Conservation (phyloP, 2,113 vertebrate species). For the Cygnus atratus region DNA sequence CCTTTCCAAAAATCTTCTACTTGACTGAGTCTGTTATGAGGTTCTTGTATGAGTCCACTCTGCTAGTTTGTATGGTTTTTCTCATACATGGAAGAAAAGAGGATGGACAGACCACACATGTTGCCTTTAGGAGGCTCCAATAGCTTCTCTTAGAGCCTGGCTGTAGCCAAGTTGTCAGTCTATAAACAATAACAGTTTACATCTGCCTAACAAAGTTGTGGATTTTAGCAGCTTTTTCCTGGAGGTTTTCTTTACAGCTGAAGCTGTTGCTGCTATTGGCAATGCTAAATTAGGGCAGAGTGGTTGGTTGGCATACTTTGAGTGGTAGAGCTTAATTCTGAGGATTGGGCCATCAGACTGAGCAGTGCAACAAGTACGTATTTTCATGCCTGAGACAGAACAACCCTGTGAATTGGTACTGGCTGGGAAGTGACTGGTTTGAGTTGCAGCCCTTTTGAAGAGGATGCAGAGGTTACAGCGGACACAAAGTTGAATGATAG, state of each 20-base stretch:
- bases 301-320: neutral
- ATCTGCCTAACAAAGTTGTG: accelerated
- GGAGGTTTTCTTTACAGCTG: neutral
- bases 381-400: neutral
- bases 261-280: neutral
- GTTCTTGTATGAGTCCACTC: neutral
- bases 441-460: neutral
- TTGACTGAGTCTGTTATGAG: neutral
- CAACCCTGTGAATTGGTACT: accelerated
- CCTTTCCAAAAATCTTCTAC: neutral
- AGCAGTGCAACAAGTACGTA: neutral
- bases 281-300: neutral
- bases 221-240: conserved; percentile 12
- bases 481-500: neutral
- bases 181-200: neutral
- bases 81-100: neutral
- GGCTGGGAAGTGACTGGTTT: neutral
- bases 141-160: neutral
- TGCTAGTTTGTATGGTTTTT: neutral
- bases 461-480: neutral
- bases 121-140: neutral
- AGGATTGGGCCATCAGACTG: neutral
- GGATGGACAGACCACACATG: neutral
- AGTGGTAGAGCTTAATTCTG: neutral
- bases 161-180: neutral